A percentile compares a stretch with the other conserved stretches of the same genome.
phyloP scores from a whole-genome alignment of 2,113 vertebrate genomes.

The Spheniscus mendiculus region DNA sequence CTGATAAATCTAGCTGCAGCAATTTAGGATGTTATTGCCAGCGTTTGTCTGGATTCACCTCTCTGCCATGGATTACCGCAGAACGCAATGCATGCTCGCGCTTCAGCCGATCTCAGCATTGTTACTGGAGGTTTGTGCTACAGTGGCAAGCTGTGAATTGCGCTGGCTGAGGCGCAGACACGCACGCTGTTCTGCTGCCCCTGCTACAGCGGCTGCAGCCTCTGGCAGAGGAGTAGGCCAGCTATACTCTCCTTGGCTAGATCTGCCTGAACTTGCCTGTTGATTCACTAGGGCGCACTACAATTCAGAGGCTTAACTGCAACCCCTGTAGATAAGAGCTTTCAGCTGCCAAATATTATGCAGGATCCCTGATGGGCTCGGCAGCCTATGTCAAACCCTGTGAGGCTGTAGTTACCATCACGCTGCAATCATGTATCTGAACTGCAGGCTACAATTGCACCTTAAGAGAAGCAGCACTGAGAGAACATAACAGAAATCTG shows the following conservation, averaged over 20 bases:
- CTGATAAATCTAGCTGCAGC: background rate
- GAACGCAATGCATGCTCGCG: fast-evolving
- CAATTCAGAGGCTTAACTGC: conserved; percentile 27
- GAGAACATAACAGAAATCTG: background rate
- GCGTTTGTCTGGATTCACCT: background rate
- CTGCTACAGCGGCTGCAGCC: background rate
- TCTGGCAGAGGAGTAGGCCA: background rate
- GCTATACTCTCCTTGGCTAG: background rate
- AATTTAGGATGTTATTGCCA: background rate
- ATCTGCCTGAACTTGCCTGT: background rate
- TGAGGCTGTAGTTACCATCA: background rate
- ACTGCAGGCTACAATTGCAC: conserved; percentile 16
- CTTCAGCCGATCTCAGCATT: background rate
- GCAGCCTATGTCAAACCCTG: conserved; percentile 14
- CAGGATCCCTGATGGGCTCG: conserved; percentile 33
- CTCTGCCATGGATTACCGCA: background rate
- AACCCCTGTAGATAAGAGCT: conserved; percentile 18
- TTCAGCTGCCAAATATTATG: conserved; percentile 11
- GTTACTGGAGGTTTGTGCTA: background rate
- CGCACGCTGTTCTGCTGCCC: fast-evolving
- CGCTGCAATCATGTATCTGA: background rate
- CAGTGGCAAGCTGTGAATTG: fast-evolving
- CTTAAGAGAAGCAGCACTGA: background rate
- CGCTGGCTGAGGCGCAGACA: background rate
- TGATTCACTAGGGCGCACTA: background rate